Base-by-base conservation (phyloP, 2,113 vertebrate species). In the Vidua chalybeata region DNA sequence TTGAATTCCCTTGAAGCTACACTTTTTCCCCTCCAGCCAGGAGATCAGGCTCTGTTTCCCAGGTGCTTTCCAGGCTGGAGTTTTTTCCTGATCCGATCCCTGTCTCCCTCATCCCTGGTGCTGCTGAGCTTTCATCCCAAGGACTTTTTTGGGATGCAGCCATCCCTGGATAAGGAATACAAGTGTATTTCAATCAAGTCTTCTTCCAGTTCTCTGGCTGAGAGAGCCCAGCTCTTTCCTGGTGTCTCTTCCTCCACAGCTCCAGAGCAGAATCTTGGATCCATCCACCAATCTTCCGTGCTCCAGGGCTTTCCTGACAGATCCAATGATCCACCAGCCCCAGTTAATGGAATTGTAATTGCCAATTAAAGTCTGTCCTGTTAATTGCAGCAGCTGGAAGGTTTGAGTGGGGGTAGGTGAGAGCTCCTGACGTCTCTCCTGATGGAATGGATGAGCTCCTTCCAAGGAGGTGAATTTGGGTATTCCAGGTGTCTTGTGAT, bases 331-430 rank as follows among this genome's bases (percentile, higher is more conserved):
- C 95, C 97, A 96, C 94, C 96, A 96, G 93, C 61, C 81, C 71
- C 93, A 67, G 87, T 89, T 96, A 97, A 97, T 97, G 97, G 96
- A 95, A 97, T 87, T 94, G 94, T 95, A 97, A 97, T 97, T 96
- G 96, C 84, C 97, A 97, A 97, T 98, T 98, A 97, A 97, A 97
- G 96, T 79, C 95, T 93, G 89, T 95, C 93, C 97, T 77, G 90
- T 94, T 97, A 97, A 97, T 96, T 96, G 96, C 93, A 59, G 93
- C 75, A 93, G 67, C 84, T 90, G 63, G 87, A 94, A 96, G 81
- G 72, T 96, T 96, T 49, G 85, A 79, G 77, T 35, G 61, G 56
- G 86, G 71, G 61, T 35, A 0, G 11, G 14, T 15, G 43, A 9
- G 62, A 73, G 58, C 17, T 89, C 72, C 80, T 76, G 14, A 51